phyloP scores from a whole-genome alignment of 2,888 invertebrate genomes.

The Philereme transversata region DNA sequence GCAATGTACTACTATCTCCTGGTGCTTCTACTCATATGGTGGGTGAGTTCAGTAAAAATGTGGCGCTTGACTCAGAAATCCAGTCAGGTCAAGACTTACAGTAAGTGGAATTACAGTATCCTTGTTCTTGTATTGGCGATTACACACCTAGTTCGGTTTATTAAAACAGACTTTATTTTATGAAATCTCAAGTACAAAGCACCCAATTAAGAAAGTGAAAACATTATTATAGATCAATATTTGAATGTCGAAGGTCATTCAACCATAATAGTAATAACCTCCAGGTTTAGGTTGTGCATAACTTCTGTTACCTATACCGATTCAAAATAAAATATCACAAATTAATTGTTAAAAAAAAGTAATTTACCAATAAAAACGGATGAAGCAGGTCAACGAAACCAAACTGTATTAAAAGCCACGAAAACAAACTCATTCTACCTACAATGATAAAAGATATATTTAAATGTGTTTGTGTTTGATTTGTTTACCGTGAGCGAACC shows the following conservation, averaged over 20 bases:
- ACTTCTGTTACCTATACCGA: not conserved
- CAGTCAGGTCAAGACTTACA: no score
- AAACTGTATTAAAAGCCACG: slow-evolving; percentile 23
- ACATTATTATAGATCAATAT: slow-evolving; percentile 54
- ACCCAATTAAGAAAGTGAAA: slow-evolving; percentile 58
- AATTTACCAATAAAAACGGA: slow-evolving; percentile 1
- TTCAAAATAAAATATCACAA: not conserved
- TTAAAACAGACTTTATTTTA: not conserved
- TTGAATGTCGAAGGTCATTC: slow-evolving; percentile 55
- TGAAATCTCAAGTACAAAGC: slow-evolving; percentile 41
- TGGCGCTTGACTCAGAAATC: no score
- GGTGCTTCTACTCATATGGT: no score
- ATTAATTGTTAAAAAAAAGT: slow-evolving; percentile 4
- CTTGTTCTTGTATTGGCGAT: no score
- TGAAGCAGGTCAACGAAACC: slow-evolving; percentile 14
- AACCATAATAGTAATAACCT: slow-evolving; percentile 40
- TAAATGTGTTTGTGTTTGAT: slow-evolving; percentile 24
- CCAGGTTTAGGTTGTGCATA: slow-evolving; percentile 27
- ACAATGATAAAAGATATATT: slow-evolving; percentile 19
- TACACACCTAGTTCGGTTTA: no score
- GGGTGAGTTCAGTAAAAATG: no score
- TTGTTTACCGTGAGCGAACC: slow-evolving; percentile 34
- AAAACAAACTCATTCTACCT: slow-evolving; percentile 33
- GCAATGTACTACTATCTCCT: no score
- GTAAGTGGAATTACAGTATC: no score